Percentiles rank a stretch among this genome's conserved stretches.
Evolutionary conservation across 2,888 invertebrate genomes (phyloP).

Genomic region (Latheticus oryzae): DNA sequence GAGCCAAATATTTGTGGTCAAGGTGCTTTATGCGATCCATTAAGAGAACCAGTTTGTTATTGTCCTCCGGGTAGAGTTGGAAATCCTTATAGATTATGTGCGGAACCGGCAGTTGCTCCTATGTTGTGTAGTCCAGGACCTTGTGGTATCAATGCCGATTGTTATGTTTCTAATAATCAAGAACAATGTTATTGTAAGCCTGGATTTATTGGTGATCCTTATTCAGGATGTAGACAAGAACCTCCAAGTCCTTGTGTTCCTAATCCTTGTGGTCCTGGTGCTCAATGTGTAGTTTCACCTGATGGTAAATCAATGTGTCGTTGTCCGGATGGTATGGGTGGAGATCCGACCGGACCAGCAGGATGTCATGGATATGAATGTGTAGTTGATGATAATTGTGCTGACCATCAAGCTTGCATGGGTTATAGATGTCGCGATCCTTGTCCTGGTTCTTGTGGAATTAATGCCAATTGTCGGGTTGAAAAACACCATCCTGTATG

Average conservation of each 20-base stretch:
- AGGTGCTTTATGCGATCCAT: conserved; percentile 84
- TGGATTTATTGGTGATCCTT: conserved; percentile 83
- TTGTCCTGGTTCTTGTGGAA: conserved; percentile 84
- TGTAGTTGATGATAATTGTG: conserved; percentile 82
- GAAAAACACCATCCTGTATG: conserved; percentile 86
- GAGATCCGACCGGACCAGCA: conserved; percentile 77
- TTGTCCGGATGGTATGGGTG: conserved; percentile 80
- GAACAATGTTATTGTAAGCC: conserved; percentile 86
- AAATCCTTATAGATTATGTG: conserved; percentile 84
- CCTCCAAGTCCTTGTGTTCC: conserved; percentile 79
- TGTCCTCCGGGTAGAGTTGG: conserved; percentile 86
- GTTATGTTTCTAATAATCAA: conserved; percentile 83
- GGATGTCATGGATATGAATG: conserved; percentile 87
- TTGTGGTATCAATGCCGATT: conserved; percentile 85
- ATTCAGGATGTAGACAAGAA: conserved; percentile 78
- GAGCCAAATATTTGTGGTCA: conserved; percentile 85
- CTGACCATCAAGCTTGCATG: conserved; percentile 78
- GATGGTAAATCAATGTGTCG: conserved; percentile 79
- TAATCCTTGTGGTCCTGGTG: conserved; percentile 84
- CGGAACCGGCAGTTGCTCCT: conserved; percentile 70
- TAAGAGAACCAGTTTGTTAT: conserved; percentile 82
- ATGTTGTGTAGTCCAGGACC: conserved; percentile 82
- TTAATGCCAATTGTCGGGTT: conserved; percentile 78
- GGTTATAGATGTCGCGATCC: conserved; percentile 85
- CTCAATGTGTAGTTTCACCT: conserved; percentile 76